Conservation (phyloP, 2,888 invertebrate species). For the Linnaemya vulpina region DNA sequence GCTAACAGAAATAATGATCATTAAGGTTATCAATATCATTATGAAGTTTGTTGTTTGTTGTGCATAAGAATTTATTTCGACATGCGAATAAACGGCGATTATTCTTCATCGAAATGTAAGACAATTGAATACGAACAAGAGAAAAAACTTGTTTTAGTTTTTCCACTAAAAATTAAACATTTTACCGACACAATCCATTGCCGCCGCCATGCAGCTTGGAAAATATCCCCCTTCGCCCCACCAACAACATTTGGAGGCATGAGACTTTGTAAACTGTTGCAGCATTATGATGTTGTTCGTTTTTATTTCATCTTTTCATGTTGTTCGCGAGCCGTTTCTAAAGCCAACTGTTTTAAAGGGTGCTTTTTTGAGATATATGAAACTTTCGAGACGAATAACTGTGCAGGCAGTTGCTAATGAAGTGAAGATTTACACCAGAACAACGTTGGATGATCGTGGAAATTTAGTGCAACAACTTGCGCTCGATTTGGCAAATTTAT, state of each 20-base stretch:
- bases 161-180: conserved; percentile 4
- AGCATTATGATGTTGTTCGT: conserved; percentile 42
- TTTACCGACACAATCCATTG: conserved; percentile 43
- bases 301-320: conserved; percentile 35
- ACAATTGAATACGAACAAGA: background rate
- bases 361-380: too few species aligned
- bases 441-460: too few species aligned
- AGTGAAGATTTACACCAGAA: too few species aligned
- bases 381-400: too few species aligned
- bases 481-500: too few species aligned
- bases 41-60: background rate
- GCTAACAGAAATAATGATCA: conserved; percentile 25
- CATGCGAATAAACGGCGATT: conserved; percentile 17
- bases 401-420: too few species aligned
- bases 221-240: background rate
- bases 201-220: conserved; percentile 48
- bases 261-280: background rate
- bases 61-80: conserved; percentile 29
- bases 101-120: background rate
- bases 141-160: conserved; percentile 50
- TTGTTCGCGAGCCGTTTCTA: conserved; percentile 26
- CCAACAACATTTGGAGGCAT: background rate
- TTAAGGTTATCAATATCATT: conserved; percentile 13
- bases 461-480: too few species aligned
- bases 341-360: conserved; percentile 43